Base-by-base conservation (phyloP, 2,888 invertebrate species). In the Drosophila bunnanda region DNA sequence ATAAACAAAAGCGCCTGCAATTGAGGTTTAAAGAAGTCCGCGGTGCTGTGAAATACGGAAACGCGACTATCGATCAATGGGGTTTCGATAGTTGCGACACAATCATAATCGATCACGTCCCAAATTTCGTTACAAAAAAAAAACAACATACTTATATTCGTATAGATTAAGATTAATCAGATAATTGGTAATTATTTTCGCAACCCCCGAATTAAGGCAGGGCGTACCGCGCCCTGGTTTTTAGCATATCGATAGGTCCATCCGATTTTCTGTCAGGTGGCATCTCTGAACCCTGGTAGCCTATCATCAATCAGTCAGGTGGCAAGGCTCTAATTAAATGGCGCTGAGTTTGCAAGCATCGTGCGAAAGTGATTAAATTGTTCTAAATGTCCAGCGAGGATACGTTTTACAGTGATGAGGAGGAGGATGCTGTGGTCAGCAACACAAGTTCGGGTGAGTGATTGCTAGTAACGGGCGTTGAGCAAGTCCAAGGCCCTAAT, bases 381-480 rank as follows among this genome's bases (percentile, higher is more conserved):
- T 9, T 25, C 25, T 12, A 67, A 22, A 48, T 67, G 66, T 68
- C 68, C 12, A 82, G 80, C 64, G 77, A 75, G 36, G 77, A 73
- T 4, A 57, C 75, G 17, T 75, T 65, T 38, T 74, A 60, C 25
- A 61, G 54, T 10, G 57, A 76, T 2, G 78, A 76, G n/a, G 46
- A 71, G n/a, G 55, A 50, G 4, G 56, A 53, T 12, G 59, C 43
- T n/a, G 58, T 66, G 4, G 28, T 77, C 0, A 65, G 52, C 58
- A 60, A 52, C n/a, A 52, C 72, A 0, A 41, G 60, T 28, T 78
- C 78, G 41, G 86, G 88, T 83, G 25, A 53, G 46, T 4, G 9
- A 17, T 48, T 2, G 12, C 15, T 13, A 13, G 32, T 20, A 9
- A 32, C 15, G 17, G 2, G 30, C 8, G 6, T 13, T 9, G 9